Conservation (phyloP, 2,797 vertebrate genomes). For the Thalassophryne amazonica region DNA sequence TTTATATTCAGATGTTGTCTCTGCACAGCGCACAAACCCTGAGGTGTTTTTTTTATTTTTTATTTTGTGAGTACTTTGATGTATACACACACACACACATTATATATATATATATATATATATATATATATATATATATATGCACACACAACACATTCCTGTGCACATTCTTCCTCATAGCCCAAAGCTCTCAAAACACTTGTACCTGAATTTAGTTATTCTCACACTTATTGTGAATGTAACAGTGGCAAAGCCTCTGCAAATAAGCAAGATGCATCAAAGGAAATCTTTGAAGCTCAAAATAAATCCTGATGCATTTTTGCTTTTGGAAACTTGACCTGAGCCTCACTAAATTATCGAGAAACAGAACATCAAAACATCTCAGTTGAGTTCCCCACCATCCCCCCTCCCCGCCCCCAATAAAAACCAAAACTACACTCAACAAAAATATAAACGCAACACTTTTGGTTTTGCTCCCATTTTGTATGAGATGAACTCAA, state of each 20-base stretch:
- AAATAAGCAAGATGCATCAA: not conserved
- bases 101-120: no score
- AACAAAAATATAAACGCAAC: no score
- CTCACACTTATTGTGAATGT: not conserved
- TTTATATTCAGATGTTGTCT: conserved; percentile 34
- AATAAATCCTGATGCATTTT: conserved; percentile 7
- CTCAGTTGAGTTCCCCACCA: conserved; percentile 11
- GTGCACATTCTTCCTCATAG: not conserved
- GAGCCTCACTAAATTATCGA: conserved; percentile 18
- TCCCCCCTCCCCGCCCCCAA: no score
- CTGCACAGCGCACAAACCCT: not conserved
- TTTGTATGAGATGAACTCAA: no score
- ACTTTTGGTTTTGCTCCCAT: no score
- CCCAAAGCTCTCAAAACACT: not conserved
- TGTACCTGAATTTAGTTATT: not conserved
- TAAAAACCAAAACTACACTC: no score
- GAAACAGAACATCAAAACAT: conserved; percentile 40
- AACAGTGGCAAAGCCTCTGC: not conserved
- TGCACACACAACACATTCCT: no score
- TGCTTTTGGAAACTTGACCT: conserved; percentile 19
- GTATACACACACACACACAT: no score
- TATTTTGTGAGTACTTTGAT: no score
- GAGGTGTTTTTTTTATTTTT: no score
- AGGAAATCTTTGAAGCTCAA: conserved; percentile 5
- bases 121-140: no score